phyloP scores from a whole-genome alignment of 2,888 invertebrate species.

The Pedicia rivosa region DNA sequence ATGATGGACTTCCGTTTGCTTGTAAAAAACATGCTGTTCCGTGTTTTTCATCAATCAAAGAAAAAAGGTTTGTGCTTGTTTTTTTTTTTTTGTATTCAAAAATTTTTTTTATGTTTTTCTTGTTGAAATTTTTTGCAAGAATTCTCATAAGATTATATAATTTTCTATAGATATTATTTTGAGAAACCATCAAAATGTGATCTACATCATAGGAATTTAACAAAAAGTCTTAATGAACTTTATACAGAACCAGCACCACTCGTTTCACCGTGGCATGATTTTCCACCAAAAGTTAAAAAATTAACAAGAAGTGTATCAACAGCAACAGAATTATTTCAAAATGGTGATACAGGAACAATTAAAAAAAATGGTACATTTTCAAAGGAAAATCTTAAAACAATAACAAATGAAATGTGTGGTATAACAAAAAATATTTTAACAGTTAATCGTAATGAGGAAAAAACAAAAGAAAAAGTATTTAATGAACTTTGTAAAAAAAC shows the following conservation, averaged over 20 bases:
- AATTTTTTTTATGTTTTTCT: neutral
- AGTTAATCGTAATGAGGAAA: neutral
- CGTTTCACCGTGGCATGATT: slow-evolving; percentile 14
- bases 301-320: slow-evolving; percentile 29
- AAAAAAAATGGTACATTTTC: neutral
- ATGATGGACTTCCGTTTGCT: neutral
- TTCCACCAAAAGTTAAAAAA: slow-evolving; percentile 22
- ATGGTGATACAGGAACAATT: neutral
- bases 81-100: neutral
- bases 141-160: too few species aligned
- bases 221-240: slow-evolving; percentile 30
- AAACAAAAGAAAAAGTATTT: slow-evolving; percentile 22
- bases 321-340: slow-evolving; percentile 25
- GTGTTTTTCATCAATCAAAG: neutral
- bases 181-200: slow-evolving; percentile 27
- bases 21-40: slow-evolving; percentile 5
- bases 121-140: slow-evolving; percentile 1
- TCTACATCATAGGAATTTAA: slow-evolving; percentile 26
- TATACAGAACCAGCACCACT: slow-evolving; percentile 21
- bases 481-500: slow-evolving; percentile 27
- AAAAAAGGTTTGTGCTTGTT: slow-evolving; percentile 3
- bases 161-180: slow-evolving; percentile 22
- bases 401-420: neutral
- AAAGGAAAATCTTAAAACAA: neutral
- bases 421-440: neutral